Evolutionary conservation across 2,113 vertebrate species (phyloP), one percentile per base, ranked within the genome.

Genomic region (Ceyx margarethae): DNA sequence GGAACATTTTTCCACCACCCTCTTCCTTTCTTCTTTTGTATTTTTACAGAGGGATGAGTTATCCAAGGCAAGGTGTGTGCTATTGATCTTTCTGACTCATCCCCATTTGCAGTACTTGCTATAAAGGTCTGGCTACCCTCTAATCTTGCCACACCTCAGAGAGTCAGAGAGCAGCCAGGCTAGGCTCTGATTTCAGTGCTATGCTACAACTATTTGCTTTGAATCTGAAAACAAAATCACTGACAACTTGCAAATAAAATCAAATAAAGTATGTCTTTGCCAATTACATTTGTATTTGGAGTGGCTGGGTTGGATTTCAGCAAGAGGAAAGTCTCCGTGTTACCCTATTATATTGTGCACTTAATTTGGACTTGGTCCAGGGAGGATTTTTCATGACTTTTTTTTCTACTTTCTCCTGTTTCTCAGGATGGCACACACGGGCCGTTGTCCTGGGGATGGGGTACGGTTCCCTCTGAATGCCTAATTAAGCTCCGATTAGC

Each of bases 401-500:
- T 50, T 88, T 88, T 74, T 66, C 58, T 89, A 61, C 77, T 90
- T 90, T 54, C 37, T 80, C 42, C 42, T 68, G 42, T 64, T 91
- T 87, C 81, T 81, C 86, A 85, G 91, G 88, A 91, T 92, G 28
- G 3, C n/a, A 53, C 79, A 83, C 62, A 60, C 91, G 89, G 54
- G 77, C 72, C 26, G 11, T 95, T 91, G 81, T 92, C 79, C 90
- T 64, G 51, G 61, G 87, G 72, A 83, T 58, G 40, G 78, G 74
- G 68, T 83, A 89, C 13, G 0, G 87, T 66, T 91, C 80, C 82
- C 62, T 79, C 81, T 90, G 95, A 95, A 96, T 96, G 85, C 79
- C 62, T 94, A 95, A 91, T 93, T 94, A 92, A 87, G 25, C 28
- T 14, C 75, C 6, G 48, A 97, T 97, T 96, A 97, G 89, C 96